Conservation (phyloP, 2,888 invertebrate species). For the Argyresthia goedartella region DNA sequence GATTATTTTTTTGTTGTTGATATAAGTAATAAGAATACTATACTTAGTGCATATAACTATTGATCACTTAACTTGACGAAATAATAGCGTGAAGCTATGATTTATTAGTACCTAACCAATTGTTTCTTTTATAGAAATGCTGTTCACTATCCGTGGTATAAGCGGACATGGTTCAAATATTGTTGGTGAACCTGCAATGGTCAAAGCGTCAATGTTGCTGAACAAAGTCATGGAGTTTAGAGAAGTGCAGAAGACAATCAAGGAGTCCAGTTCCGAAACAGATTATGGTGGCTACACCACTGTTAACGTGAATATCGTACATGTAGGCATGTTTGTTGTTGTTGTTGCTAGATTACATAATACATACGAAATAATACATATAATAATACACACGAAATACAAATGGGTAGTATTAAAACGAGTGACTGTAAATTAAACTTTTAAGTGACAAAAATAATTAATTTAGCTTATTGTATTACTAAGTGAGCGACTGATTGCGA, state of each 20-base stretch:
- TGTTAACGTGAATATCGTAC: slow-evolving; percentile 36
- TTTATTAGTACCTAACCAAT: too few relatives aligned
- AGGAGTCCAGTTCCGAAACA: background rate
- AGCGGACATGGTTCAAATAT: slow-evolving; percentile 88
- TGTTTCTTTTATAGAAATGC: slow-evolving; percentile 32
- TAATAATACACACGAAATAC: background rate
- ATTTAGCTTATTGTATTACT: too few relatives aligned
- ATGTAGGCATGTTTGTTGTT: slow-evolving; percentile 22
- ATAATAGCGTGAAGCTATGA: too few relatives aligned
- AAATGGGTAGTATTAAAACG: too few relatives aligned
- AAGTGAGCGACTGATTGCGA: too few relatives aligned
- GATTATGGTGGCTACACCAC: slow-evolving; percentile 29
- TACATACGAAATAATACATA: background rate
- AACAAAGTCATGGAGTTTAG: slow-evolving; percentile 29
- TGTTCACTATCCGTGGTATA: slow-evolving; percentile 77
- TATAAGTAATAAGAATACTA: too few relatives aligned
- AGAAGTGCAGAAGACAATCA: slow-evolving; percentile 22
- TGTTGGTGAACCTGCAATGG: slow-evolving; percentile 79
- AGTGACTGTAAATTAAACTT: too few relatives aligned
- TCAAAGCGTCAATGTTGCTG: slow-evolving; percentile 68
- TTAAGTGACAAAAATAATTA: too few relatives aligned
- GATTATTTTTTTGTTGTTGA: too few relatives aligned
- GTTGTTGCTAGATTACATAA: background rate
- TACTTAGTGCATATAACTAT: too few relatives aligned
- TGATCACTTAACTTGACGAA: too few relatives aligned